Conservation (phyloP, 1,140 invertebrate species). For the Homarus americanus region DNA sequence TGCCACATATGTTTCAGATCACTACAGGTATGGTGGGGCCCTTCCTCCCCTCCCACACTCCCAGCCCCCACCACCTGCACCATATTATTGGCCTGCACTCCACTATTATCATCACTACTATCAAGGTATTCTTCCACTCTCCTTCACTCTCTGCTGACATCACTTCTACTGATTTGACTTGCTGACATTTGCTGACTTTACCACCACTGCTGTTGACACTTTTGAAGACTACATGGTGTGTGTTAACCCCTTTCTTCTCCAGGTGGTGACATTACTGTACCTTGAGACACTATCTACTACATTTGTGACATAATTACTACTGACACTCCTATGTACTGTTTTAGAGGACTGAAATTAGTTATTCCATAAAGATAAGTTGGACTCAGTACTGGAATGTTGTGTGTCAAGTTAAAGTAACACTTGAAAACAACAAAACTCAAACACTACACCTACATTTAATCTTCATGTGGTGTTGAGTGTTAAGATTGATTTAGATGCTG, state of each 20-base stretch:
- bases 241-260: too few species aligned
- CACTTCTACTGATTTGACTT: not conserved
- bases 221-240: too few species aligned
- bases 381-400: too few species aligned
- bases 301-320: not conserved
- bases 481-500: too few species aligned
- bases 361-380: too few species aligned
- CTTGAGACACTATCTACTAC: too few species aligned
- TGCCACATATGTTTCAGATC: constrained; percentile 40
- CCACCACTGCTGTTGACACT: not conserved
- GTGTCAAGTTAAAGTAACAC: too few species aligned
- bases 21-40: constrained; percentile 52
- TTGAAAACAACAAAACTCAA: too few species aligned
- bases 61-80: constrained; percentile 44
- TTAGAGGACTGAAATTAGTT: too few species aligned
- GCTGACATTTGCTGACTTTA: not conserved
- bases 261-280: too few species aligned
- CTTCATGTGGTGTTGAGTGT: too few species aligned
- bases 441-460: too few species aligned
- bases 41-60: constrained; percentile 38
- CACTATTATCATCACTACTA: constrained; percentile 46
- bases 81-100: constrained; percentile 42
- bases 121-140: constrained; percentile 41
- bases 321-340: not conserved
- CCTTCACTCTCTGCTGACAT: not conserved